Evolutionary conservation across 2,888 invertebrate genomes (phyloP), one percentile per base, ranked within the genome.

Genomic region (Andrena camellia): DNA sequence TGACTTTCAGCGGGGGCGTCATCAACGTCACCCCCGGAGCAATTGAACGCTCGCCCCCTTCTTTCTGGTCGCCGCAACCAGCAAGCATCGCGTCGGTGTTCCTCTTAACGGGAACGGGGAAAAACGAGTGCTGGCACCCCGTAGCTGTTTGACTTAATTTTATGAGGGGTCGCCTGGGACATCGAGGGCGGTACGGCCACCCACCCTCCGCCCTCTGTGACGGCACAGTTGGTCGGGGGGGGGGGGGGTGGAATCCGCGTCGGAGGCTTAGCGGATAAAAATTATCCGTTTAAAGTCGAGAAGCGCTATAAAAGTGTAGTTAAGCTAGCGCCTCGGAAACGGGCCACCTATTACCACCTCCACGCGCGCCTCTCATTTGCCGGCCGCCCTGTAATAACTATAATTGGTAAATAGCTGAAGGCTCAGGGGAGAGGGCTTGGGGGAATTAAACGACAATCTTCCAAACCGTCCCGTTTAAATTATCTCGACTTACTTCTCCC

Each of bases 121-220:
- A 90, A 90, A 89, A 87, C 88, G 89, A 88, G 87, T 87, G 83
- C 72, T 60, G 84, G 89, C 90, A 91, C 88, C 92, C 91, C 86
- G 88, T 81, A 87, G 90, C 91, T 92, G 92, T 92, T 93, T 93
- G 93, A 92, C 93, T 93, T 93, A 93, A 93, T 93, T 93, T 93
- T 92, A 92, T 81, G 92, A 92, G 89, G 90, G 90, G 85, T 87
- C 84, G 89, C 84, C 52, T 59, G 83, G 79, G 87, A 89, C 84
- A 79, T 75, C 82, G 81, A 89, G 89, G 88, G 87, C 78, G 87
- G 84, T 84, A 83, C 78, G 52, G 82, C 60, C 67, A 73, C 71
- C 85, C 86, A 10, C 42, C 72, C 80, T 57, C 63, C 74, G 59
- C 71, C 31, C 57, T 42, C 80, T 31, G 72, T 33, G 67, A 67